phyloP scores from a whole-genome alignment of 1,140 invertebrate genomes.

The Meloidogyne hapla region DNA sequence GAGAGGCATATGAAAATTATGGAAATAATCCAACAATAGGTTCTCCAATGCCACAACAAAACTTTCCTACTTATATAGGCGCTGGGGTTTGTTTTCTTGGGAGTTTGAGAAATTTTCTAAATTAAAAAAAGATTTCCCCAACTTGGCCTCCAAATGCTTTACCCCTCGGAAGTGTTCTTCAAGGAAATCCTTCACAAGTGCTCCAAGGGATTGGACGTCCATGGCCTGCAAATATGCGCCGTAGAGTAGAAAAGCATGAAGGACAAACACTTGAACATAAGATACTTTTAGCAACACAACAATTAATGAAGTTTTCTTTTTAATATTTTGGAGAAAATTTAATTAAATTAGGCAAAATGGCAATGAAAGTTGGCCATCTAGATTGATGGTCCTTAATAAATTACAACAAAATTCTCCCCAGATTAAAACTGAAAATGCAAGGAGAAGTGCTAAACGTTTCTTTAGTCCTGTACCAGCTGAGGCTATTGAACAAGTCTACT shows the following conservation, averaged over 20 bases:
- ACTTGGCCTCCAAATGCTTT: conserved; percentile 19
- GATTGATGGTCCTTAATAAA: conserved; percentile 15
- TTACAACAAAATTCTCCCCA: not conserved
- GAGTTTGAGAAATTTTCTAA: not conserved
- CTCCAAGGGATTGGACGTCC: conserved; percentile 23
- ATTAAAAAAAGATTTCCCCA: conserved; percentile 11
- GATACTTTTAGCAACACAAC: conserved; percentile 25
- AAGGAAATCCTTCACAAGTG: conserved; percentile 29
- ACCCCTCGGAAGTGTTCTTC: conserved; percentile 14
- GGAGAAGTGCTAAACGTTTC: conserved; percentile 7
- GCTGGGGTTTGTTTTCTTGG: conserved; percentile 15
- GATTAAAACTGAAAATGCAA: conserved; percentile 5
- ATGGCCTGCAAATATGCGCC: conserved; percentile 6
- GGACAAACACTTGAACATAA: conserved; percentile 12
- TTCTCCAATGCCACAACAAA: not conserved
- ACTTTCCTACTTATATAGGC: conserved; percentile 5
- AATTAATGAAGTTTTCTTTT: conserved; percentile 7
- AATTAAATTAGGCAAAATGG: conserved; percentile 13
- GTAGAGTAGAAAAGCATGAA: not conserved
- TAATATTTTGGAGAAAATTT: not conserved
- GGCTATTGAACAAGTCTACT: not conserved
- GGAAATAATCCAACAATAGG: not conserved
- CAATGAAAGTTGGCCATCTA: conserved; percentile 21
- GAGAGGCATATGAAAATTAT: not conserved
- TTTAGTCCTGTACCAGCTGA: conserved; percentile 12